Evolutionary conservation across 1,140 invertebrate species (phyloP).

Genomic region (Conus betulinus): DNA sequence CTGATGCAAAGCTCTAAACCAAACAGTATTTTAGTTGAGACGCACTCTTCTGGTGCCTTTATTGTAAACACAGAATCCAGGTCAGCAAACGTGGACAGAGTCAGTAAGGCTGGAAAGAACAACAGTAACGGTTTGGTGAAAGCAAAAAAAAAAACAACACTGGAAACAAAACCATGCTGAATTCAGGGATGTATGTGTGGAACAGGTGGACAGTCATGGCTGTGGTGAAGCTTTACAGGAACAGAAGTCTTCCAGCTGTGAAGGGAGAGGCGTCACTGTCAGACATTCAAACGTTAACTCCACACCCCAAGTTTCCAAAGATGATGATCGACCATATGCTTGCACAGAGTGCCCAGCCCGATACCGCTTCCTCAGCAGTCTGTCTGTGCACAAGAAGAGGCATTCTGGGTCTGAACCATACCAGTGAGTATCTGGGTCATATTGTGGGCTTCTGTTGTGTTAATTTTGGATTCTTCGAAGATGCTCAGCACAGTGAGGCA

Average conservation of each 20-base stretch:
- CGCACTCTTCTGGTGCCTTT: neutral
- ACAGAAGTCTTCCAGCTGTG: too few species aligned
- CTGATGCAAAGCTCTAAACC: neutral
- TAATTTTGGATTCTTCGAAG: too few species aligned
- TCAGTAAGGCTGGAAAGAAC: neutral
- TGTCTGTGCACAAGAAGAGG: conserved; percentile 19
- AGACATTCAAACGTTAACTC: neutral
- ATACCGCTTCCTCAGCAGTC: conserved; percentile 24
- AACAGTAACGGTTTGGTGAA: neutral
- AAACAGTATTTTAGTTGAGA: neutral
- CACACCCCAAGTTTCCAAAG: neutral
- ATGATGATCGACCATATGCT: conserved; percentile 7
- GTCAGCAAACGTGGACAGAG: neutral
- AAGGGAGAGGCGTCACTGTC: too few species aligned
- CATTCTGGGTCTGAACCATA: conserved; percentile 22
- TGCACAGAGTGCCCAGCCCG: conserved; percentile 8
- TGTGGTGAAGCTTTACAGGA: too few species aligned
- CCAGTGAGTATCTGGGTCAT: conserved; percentile 1
- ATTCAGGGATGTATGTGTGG: neutral
- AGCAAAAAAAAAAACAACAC: neutral
- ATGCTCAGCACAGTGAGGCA: too few species aligned
- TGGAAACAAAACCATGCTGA: neutral
- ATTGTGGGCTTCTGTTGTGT: too few species aligned
- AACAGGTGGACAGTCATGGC: too few species aligned
- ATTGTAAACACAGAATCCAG: neutral